A percentile compares a stretch with the other conserved stretches of the same genome.
These are phyloP conservation scores for Anthopleura sola DNA, from an alignment of 64 coral and sea anemone species.

Conservation along the genomic window DNA sequence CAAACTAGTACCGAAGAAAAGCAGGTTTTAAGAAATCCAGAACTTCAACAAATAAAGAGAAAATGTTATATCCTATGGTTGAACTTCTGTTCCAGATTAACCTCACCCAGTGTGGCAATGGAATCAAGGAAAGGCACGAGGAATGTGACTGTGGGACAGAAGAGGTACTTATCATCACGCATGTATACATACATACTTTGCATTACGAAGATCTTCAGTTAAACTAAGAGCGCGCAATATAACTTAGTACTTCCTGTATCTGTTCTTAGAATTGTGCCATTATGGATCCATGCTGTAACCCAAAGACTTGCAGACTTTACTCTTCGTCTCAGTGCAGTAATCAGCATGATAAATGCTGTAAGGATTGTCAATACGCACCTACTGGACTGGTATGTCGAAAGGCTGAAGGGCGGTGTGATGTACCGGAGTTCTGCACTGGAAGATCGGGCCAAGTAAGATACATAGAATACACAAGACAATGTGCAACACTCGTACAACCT, in stretches of 20 bases:
- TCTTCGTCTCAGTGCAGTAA: slow-evolving; percentile 20
- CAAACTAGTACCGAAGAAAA: too few species aligned
- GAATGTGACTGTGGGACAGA: slow-evolving; percentile 34
- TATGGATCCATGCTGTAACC: slow-evolving; percentile 36
- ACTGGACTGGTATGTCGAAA: slow-evolving; percentile 33
- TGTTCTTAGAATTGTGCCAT: slow-evolving; percentile 9
- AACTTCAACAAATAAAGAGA: too few species aligned
- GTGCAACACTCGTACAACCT: background rate
- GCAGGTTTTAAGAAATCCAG: too few species aligned
- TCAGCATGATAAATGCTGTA: slow-evolving; percentile 18
- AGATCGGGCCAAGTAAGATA: slow-evolving; percentile 3
- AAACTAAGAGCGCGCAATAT: too few species aligned
- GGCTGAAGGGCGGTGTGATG: slow-evolving; percentile 36
- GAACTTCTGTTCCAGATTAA: background rate
- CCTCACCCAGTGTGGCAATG: slow-evolving; percentile 26
- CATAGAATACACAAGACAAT: too few species aligned
- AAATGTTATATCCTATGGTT: too few species aligned
- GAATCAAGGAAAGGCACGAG: slow-evolving; percentile 29
- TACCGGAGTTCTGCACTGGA: slow-evolving; percentile 31
- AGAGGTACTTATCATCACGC: background rate
- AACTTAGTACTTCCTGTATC: background rate
- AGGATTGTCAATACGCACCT: slow-evolving; percentile 27
- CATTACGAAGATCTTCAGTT: too few species aligned
- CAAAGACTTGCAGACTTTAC: slow-evolving; percentile 22
- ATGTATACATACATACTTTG: too few species aligned